Evolutionary conservation across 2,797 vertebrate genomes (phyloP), one percentile per base, ranked within the genome.

Genomic region (Crenuchus spilurus): DNA sequence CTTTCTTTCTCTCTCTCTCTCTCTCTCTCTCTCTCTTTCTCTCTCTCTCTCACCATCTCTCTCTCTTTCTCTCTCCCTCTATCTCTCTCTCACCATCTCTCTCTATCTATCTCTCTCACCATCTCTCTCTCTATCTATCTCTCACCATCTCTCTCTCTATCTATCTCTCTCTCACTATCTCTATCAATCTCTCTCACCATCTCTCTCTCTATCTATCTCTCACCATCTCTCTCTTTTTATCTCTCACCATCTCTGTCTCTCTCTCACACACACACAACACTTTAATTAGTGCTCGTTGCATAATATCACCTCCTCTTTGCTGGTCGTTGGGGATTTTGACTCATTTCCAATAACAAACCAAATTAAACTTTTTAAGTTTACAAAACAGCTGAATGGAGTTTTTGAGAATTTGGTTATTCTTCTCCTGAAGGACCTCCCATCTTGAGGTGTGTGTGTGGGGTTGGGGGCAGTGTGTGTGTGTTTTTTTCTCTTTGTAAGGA

Each of bases 251-350:
- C 60, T 73, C 55, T 77, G 33, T 58, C 78, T 85, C 83, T 74
- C 79, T 76, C 82, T 83, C 80, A 85, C 74, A 76, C n/a, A 51
- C 28, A 80, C 78, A 79, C 71, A 75, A 75, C 35, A 4, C 62
- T 75, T 77, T 83, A 83, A 85, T 85, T 80, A 83, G 76, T 18
- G 49, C 46, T 76, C 55, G 75, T 49, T 78, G 64, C 73, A 80
- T 74, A 80, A 60, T 78, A 70, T 74, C 57, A 54, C 68, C 65
- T 67, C 70, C 57, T 70, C 77, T 51, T 75, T 49, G 57, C 39
- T 68, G 60, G 70, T 64, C 73, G 52, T 49, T 37, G 57, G 72
- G 78, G 74, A 82, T 71, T 74, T 77, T 55, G 22, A 70, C 28
- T 75, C 37, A 57, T 70, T 74, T 74, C 41, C 60, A 41, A 62